These are phyloP conservation scores for Polymixis flavicincta DNA, from an alignment of 2,888 invertebrate species.

Conservation along the genomic window DNA sequence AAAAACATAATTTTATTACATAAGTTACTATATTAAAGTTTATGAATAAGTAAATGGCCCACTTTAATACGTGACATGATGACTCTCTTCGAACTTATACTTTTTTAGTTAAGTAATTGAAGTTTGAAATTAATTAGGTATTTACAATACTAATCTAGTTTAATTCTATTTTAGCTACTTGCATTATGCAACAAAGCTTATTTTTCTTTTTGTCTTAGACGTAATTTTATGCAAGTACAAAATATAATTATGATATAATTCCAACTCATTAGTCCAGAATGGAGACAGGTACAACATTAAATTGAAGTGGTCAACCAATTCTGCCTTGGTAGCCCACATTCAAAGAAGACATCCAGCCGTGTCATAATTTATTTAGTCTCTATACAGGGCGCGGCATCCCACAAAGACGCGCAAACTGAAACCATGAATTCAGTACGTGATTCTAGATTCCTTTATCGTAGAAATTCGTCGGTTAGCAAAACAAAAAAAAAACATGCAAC, in stretches of 20 bases:
- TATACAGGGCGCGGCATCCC: too few species aligned
- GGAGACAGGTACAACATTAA: neutral
- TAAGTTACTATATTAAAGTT: constrained; percentile 48
- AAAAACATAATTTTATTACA: constrained; percentile 52
- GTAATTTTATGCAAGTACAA: neutral
- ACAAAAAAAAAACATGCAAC: too few species aligned
- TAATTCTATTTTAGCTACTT: neutral
- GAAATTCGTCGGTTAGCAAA: too few species aligned
- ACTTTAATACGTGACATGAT: constrained; percentile 21
- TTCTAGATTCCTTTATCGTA: too few species aligned
- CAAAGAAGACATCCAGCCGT: neutral
- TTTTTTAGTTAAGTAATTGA: constrained; percentile 1
- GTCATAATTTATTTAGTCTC: too few species aligned
- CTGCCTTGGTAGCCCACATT: too few species aligned
- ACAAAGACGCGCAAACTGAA: too few species aligned
- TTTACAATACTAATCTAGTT: constrained; percentile 16
- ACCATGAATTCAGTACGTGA: too few species aligned
- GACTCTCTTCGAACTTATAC: neutral
- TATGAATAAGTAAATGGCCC: constrained; percentile 30
- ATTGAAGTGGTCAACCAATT: neutral
- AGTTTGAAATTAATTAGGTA: neutral
- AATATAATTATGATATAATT: neutral
- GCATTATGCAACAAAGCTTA: constrained; percentile 1
- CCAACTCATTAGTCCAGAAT: neutral
- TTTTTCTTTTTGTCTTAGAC: too few species aligned